Base-by-base conservation (phyloP, 2,888 invertebrate species). In the Choreutis nemorana region DNA sequence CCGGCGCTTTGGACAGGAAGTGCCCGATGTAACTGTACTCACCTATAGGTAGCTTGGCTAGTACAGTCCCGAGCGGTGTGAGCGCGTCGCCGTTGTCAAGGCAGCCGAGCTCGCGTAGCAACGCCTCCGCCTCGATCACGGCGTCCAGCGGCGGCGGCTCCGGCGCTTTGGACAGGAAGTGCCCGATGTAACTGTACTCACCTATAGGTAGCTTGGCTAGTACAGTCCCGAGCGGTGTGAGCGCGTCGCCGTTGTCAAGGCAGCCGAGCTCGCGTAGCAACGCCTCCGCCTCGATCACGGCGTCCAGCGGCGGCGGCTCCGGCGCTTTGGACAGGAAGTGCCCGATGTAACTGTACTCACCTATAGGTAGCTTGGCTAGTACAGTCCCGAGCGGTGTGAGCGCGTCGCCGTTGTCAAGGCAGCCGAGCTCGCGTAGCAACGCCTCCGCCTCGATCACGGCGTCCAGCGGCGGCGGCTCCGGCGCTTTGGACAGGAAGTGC, bases 381-480 rank as follows among this genome's bases (percentile, higher is more conserved):
- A 98, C 94, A 36, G 87, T 85, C 0, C 99, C 99, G 10, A 98
- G 81, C 0, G 97, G 92, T 0, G 98, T 99, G 34, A 99, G 70
- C 40, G 94, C 92, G 58, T 97, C 94, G 36, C 86, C 83, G 0
- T 64, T 58, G 64, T 97, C 96, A 43, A 99, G 75, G 42, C 97
- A 98, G 52, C 93, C 91, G 85, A 97, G 89, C 52, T 97, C 97
- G 50, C 85, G 56, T 42, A 88, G 55, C 40, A 85, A 34, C 0
- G 93, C 95, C 73, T 97, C 97, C 0, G 98, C 97, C 61, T 98
- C 98, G 45, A 98, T 97, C 8, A 99, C 97, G 14, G 97, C 96
- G 71, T 98, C 98, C 37, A 97, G 83, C 9, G 97, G 97, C 21
- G 98, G 98, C 0, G 97, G 96, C 59, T 98, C 96, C 12, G 97